Conservation (phyloP, 2,888 invertebrate species). For the Hirtodrosophila duncani region DNA sequence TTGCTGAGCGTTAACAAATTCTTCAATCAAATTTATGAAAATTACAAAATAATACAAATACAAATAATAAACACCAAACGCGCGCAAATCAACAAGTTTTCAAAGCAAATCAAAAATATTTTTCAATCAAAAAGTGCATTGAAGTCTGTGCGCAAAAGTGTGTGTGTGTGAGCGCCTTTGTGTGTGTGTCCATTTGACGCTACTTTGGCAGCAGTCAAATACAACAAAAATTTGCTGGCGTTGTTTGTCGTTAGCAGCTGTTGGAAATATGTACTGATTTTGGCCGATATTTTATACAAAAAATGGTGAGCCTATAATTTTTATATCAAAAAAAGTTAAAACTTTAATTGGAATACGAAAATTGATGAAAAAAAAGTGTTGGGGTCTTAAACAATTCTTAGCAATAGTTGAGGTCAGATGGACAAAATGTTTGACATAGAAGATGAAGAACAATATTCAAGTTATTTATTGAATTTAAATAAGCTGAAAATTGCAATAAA, state of each 20-base stretch:
- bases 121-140: constrained; percentile 44
- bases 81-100: constrained; percentile 46
- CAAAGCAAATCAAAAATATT: constrained; percentile 37
- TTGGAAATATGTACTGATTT: constrained; percentile 73
- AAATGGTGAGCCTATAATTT: constrained; percentile 61
- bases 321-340: constrained; percentile 21
- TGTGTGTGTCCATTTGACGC: constrained; percentile 40
- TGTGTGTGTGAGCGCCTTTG: constrained; percentile 27
- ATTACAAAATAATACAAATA: constrained; percentile 39
- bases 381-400: neutral
- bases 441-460: no score
- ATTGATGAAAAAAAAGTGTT: constrained; percentile 6
- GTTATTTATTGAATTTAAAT: no score
- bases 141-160: constrained; percentile 26
- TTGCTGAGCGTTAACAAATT: constrained; percentile 20
- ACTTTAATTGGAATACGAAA: constrained; percentile 18
- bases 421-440: no score
- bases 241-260: constrained; percentile 66
- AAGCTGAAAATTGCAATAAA: no score
- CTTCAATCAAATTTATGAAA: constrained; percentile 61
- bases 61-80: constrained; percentile 23
- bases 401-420: no score
- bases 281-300: constrained; percentile 55
- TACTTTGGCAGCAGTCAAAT: constrained; percentile 44
- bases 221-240: constrained; percentile 49